Conservation (phyloP, 2,888 invertebrate genomes). For the Parnassius smintheus region DNA sequence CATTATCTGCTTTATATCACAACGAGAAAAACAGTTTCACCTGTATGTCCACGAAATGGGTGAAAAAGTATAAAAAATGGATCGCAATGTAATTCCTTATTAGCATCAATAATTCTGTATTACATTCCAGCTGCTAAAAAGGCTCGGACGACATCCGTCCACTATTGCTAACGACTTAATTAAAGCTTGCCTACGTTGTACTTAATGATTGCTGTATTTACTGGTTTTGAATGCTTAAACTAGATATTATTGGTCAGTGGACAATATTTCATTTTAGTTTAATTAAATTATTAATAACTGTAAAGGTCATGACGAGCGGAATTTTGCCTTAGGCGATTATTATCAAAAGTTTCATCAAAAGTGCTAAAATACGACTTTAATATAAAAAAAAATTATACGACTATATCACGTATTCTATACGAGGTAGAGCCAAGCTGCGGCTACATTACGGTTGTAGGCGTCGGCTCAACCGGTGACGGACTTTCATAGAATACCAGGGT, state of each 20-base stretch:
- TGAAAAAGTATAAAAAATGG: slow-evolving; percentile 22
- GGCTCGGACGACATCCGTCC: slow-evolving; percentile 33
- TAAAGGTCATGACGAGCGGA: too few relatives aligned
- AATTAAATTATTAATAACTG: not conserved
- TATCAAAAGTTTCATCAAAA: too few relatives aligned
- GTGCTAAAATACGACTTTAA: too few relatives aligned
- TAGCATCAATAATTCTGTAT: slow-evolving; percentile 38
- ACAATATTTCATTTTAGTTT: not conserved
- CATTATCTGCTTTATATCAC: not conserved
- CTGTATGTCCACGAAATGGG: slow-evolving; percentile 16
- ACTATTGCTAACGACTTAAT: slow-evolving; percentile 42
- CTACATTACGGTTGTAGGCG: too few relatives aligned
- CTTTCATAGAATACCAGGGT: too few relatives aligned
- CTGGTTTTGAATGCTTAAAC: slow-evolving; percentile 11
- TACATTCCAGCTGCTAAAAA: slow-evolving; percentile 40
- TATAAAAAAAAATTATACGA: too few relatives aligned
- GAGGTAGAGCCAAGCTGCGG: too few relatives aligned
- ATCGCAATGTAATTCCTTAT: slow-evolving; percentile 34
- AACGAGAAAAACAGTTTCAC: not conserved
- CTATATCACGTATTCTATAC: too few relatives aligned
- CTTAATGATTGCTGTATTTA: slow-evolving; percentile 28
- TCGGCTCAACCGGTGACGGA: too few relatives aligned
- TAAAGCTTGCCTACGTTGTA: slow-evolving; percentile 30
- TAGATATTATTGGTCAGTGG: slow-evolving; percentile 1
- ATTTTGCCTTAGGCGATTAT: too few relatives aligned